Base-by-base conservation (phyloP, 2,113 vertebrate genomes). In the Oncorhynchus mykiss region DNA sequence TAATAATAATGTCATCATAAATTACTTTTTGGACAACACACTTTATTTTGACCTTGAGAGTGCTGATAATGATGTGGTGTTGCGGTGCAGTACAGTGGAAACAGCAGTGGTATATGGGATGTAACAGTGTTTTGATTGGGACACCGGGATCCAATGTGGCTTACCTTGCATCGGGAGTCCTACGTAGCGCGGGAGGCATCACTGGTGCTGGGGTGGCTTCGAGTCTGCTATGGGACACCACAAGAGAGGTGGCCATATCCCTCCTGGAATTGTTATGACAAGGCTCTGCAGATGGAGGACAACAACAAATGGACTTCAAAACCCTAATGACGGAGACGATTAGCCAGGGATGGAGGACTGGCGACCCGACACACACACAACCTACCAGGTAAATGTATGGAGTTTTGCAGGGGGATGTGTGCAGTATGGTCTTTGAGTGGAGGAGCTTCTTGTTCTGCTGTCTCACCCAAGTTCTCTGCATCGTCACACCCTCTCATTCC, bases 171-270 rank as follows among this genome's bases (percentile, higher is more conserved):
- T 85, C 70, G 1, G 90, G 89, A 64, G 79, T 86, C 70, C 74
- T 81, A 12, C 66, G 83, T 48, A 71, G 31, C 24, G 29, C 48
- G 20, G 72, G 14, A 20, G 80, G 75, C n/a, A 71, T 39, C 57
- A 4, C 75, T 75, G 83, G 70, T 14, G 25, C 73, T 12, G 75
- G 24, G 5, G 31, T 51, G 67, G 85, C 49, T n/a, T 45, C 72
- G 39, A 59, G 72, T 45, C 67, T 73, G 66, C 77, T 83, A 76
- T 82, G 67, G 67, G 85, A 74, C 80, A 84, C 76, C 39, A 79
- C 78, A 74, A 95, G 93, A 85, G 95, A 96, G 0, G 90, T 86
- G 39, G 92, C 92, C 48, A 88, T 91, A 87, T 94, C 93, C 81
- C 91, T 95, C 77, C 73, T 91, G 72, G 86, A 76, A 54, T 88